Evolutionary conservation across 2,888 invertebrate genomes (phyloP), one percentile per base, ranked within the genome.

Genomic region (Ornithoptera alexandrae): DNA sequence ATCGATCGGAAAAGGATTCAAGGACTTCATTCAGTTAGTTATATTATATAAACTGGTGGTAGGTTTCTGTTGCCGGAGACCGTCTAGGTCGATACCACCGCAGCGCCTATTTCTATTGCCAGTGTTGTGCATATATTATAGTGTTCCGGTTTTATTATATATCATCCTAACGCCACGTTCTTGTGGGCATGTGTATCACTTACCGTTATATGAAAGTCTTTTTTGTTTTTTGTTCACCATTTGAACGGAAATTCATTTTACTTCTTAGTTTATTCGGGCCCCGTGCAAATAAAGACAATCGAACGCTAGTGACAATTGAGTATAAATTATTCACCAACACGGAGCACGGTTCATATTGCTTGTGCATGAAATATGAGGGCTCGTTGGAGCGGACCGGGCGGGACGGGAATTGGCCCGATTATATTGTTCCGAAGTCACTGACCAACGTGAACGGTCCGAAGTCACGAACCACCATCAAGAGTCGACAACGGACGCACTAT

Each of bases 291-390:
- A 63, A 58, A 56, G 42, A 46, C 18, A 22, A 68, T 66, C 66
- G 69, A 69, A 70, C 75, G 77, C 76, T 78, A 81, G 82, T 81
- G 84, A 84, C 85, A 86, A 84, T 85, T 79, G 81, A 75, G 79
- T 80, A 84, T 89, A 89, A 90, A 88, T 89, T 86, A 90, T 90
- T 90, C 86, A 89, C 79, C 78, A 79, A 77, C 80, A 80, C 80
- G 81, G 78, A 85, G 82, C 85, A 83, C 81, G 83, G 84, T 84
- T 84, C 84, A 86, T 86, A 86, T 88, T 84, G 84, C 84, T 84
- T 85, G 86, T 86, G 84, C 86, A 88, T 87, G 85, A 81, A 84
- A 86, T 84, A 85, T 85, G 83, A 81, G 83, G 80, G 80, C 78
- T 78, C 78, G 71, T 70, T 68, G 73, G 70, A 74, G 72, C 75